Evolutionary conservation across 2,888 invertebrate species (phyloP).

Genomic region (Trichopoda pennipes): DNA sequence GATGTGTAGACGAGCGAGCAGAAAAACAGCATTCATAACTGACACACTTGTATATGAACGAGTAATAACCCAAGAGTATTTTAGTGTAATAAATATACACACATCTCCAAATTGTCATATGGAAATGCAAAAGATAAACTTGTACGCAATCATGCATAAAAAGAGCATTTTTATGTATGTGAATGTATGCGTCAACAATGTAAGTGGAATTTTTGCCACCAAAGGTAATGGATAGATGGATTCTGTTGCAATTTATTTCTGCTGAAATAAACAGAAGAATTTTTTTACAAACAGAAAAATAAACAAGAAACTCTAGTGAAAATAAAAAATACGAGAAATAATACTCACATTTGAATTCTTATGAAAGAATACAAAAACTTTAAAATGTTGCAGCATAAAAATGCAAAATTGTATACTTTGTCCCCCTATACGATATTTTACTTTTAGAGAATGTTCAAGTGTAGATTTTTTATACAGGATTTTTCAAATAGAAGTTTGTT

Average conservation of each 20-base stretch:
- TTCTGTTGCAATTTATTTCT: conserved; percentile 21
- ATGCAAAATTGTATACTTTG: not conserved
- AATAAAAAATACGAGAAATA: not conserved
- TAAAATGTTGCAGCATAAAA: not conserved
- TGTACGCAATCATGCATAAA: conserved; percentile 44
- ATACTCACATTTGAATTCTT: not conserved
- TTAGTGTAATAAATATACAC: not conserved
- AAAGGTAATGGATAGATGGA: conserved; percentile 39
- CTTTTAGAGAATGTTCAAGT: too few relatives aligned
- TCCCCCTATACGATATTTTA: not conserved
- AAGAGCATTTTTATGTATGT: not conserved
- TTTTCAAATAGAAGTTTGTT: too few relatives aligned
- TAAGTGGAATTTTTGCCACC: conserved; percentile 54
- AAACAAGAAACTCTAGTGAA: conserved; percentile 4
- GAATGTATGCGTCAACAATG: conserved; percentile 19
- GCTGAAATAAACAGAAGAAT: not conserved
- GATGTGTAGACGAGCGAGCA: conserved; percentile 27
- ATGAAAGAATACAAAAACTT: not conserved
- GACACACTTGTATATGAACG: not conserved
- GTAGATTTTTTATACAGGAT: too few relatives aligned
- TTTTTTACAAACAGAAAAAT: not conserved
- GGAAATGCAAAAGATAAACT: conserved; percentile 28
- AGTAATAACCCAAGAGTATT: conserved; percentile 17
- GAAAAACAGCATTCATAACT: not conserved
- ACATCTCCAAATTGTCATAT: not conserved